Evolutionary conservation across 2,888 invertebrate genomes (phyloP).

Genomic region (Agonopterix subpropinquella): DNA sequence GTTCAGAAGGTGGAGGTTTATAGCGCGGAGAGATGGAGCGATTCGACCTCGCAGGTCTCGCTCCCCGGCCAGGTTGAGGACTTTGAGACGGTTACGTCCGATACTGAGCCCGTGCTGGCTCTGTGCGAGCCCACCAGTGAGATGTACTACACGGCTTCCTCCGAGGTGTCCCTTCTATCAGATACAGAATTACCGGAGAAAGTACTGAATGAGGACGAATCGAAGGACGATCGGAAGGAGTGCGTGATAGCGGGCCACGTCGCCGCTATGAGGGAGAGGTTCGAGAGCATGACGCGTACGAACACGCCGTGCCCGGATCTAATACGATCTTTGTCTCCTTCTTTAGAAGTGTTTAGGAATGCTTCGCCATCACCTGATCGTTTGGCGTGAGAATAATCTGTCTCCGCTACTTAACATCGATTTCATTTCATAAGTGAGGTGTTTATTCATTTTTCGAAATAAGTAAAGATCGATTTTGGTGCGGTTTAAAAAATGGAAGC

Average conservation of each 20-base stretch:
- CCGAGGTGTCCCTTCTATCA: constrained; percentile 54
- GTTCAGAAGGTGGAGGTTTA: constrained; percentile 31
- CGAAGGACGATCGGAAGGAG: constrained; percentile 39
- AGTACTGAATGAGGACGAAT: constrained; percentile 28
- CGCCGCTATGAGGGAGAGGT: constrained; percentile 68
- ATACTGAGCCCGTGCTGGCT: constrained; percentile 26
- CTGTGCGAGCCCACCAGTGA: constrained; percentile 48
- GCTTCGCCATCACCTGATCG: constrained; percentile 55
- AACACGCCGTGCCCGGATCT: constrained; percentile 60
- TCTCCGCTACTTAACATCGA: not conserved
- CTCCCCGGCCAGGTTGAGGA: constrained; percentile 31
- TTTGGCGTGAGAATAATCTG: constrained; percentile 22
- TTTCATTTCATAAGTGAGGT: too few relatives aligned
- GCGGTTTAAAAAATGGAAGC: too few relatives aligned
- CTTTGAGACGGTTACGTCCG: constrained; percentile 26
- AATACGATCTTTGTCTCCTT: constrained; percentile 40
- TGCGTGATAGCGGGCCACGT: constrained; percentile 65
- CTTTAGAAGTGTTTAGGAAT: constrained; percentile 44
- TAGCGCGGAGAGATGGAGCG: constrained; percentile 35
- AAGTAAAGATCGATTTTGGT: too few relatives aligned
- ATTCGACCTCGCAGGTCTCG: constrained; percentile 27
- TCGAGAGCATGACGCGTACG: constrained; percentile 66
- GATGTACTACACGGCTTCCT: constrained; percentile 63
- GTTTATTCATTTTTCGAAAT: too few relatives aligned
- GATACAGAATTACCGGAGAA: constrained; percentile 42